These are phyloP conservation scores for Echinops telfairi DNA, from an alignment of 2,113 vertebrate genomes.

Conservation along the genomic window DNA sequence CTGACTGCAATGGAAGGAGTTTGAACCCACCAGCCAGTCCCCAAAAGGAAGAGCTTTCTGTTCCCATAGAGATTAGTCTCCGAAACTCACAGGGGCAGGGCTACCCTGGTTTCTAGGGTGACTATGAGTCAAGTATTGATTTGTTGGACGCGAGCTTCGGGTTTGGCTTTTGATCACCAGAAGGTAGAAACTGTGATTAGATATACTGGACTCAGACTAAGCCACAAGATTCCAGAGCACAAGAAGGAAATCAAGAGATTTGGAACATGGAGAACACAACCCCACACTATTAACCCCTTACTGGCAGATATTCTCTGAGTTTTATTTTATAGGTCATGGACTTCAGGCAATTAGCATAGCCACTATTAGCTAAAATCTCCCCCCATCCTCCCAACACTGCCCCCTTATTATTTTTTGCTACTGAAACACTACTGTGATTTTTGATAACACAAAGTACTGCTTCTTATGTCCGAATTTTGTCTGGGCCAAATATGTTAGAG, in stretches of 20 bases:
- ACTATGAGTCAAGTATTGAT: no score
- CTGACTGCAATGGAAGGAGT: no score
- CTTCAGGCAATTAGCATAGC: background rate
- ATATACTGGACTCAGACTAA: background rate
- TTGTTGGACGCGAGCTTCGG: no score
- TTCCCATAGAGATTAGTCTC: no score
- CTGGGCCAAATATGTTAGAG: background rate
- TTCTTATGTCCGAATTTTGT: background rate
- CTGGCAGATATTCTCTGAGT: no score
- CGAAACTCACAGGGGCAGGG: no score
- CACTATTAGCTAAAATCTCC: background rate
- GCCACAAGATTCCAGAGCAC: background rate
- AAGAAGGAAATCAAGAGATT: background rate
- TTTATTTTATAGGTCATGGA: no score
- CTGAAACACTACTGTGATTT: background rate
- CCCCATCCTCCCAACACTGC: background rate
- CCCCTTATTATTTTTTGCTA: background rate
- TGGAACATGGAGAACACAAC: background rate
- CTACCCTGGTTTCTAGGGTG: no score
- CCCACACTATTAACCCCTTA: no score
- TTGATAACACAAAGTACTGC: background rate
- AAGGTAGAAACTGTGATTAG: background rate
- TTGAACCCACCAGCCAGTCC: no score
- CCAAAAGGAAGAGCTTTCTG: no score
- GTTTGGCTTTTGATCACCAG: background rate